Evolutionary conservation across 2,888 invertebrate genomes (phyloP), one percentile per base, ranked within the genome.

Genomic region (Drosophila paracracens): DNA sequence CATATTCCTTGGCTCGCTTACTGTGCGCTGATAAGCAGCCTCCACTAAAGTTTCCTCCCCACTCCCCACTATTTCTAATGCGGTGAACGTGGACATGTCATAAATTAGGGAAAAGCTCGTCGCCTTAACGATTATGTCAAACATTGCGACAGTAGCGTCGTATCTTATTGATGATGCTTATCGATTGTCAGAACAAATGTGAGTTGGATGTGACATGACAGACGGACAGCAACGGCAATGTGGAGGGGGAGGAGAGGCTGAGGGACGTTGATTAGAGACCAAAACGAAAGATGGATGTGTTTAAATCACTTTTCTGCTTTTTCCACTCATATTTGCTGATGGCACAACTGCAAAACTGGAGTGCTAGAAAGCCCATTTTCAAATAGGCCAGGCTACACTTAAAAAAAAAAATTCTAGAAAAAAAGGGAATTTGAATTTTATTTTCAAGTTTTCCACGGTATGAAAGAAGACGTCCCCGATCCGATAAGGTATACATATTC

Each of bases 111-210:
- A 59, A 74, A 74, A 79, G 69, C 73, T 68, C 54, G 68, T 27
- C 74, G 76, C 81, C 70, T 77, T 77, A 77, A 86, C 76, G 87
- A 77, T 76, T 80, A 80, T 89, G 89, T 87, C 89, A 88, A 81
- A 82, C 74, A 76, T 75, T 84, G 56, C 71, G 82, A 82, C 82
- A 88, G 74, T 50, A 58, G 73, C 62, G 63, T 62, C 65, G 64
- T 58, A 81, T 72, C 79, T 81, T 82, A 83, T 83, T 82, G 88
- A 83, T 82, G 81, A 62, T 80, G 77, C 77, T 53, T 81, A 79
- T 77, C 79, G 70, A 54, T 21, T 51, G 36, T 54, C 46, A 63
- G 33, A 33, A 71, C 52, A 78, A 75, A 80, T 76, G 54, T 64
- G 61, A 80, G 63, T 73, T 69, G 80, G 72, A 72, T 74, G 83